Base-by-base conservation (phyloP, 2,888 invertebrate genomes). In the Mesorhabditis spiculigera region DNA sequence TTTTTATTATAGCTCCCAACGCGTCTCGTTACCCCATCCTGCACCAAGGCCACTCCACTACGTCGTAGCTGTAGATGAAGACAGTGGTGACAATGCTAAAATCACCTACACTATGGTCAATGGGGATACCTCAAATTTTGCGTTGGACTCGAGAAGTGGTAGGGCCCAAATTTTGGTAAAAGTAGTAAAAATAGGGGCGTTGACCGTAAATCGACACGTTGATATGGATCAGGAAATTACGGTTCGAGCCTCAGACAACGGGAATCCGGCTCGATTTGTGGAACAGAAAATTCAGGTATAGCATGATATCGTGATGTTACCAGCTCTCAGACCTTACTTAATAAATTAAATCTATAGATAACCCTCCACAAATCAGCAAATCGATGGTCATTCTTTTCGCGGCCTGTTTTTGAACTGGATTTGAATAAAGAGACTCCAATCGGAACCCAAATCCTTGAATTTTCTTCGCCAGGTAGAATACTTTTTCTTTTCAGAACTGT, bases 11-110 rank as follows among this genome's bases (percentile, higher is more conserved):
- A 71, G 68, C 58, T 50, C 63, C n/a, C 61, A 58, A 41, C 65
- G 44, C n/a, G 58, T 71, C 64, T 50, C 43, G 28, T 61, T 68
- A n/a, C 62, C 28, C 28, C 62, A 67, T 43, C 64, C 45, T 10
- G 62, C n/a, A 65, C 50, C 45, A 43, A 67, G 69, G 45, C 75
- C 69, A 43, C 50, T 80, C 43, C 79, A 79, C 67, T 71, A 73
- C 41, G 76, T 80, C 44, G 76, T 79, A 6, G 79, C 79, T 5
- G 63, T 43, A 4, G 79, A 79, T 62, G 16, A 63, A 43, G 68
- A 68, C 63, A 6, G n/a, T 42, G 69, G 69, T 10, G 28, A 66
- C 66, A 45, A 69, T 10, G 58, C 61, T 4, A 43, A 16, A 50
- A n/a, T 63, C 8, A 61, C 28, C 64, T 68, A 68, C 68, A 45